Evolutionary conservation across 2,113 vertebrate species (phyloP).

Genomic region (Hydropotes inermis): DNA sequence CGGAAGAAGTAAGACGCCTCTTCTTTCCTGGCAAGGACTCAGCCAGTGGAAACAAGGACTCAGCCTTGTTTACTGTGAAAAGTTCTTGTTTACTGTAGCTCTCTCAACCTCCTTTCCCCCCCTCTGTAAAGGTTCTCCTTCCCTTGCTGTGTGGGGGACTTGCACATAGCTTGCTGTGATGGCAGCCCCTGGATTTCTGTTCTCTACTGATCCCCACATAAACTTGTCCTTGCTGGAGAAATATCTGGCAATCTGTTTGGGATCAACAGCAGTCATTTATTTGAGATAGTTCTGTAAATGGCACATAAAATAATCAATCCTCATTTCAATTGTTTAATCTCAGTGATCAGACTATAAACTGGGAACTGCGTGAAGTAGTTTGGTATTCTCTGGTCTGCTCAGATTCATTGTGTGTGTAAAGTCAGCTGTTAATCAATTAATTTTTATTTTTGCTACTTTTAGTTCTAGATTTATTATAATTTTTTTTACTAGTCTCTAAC

Average conservation of each 20-base stretch:
- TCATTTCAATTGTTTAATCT: slow-evolving; percentile 23
- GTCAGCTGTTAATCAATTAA: background rate
- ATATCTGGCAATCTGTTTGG: background rate
- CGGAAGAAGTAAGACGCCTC: background rate
- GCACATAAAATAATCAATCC: background rate
- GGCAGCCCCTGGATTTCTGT: background rate
- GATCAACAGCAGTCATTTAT: background rate
- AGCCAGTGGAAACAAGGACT: background rate
- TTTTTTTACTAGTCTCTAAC: background rate
- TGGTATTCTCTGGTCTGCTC: background rate
- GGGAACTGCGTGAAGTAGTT: background rate
- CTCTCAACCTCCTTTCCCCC: background rate
- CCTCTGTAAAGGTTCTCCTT: background rate
- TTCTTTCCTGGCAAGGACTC: background rate
- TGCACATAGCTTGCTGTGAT: background rate
- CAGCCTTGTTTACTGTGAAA: background rate
- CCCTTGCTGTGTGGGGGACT: background rate
- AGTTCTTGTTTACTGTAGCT: background rate
- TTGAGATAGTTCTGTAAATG: slow-evolving; percentile 21
- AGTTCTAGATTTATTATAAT: background rate
- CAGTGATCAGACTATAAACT: background rate
- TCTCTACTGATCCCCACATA: background rate
- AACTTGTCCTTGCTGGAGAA: background rate
- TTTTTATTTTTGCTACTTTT: background rate
- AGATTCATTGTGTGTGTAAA: background rate